Conservation (phyloP, 1,140 invertebrate genomes). For the Magallana ariakensis region DNA sequence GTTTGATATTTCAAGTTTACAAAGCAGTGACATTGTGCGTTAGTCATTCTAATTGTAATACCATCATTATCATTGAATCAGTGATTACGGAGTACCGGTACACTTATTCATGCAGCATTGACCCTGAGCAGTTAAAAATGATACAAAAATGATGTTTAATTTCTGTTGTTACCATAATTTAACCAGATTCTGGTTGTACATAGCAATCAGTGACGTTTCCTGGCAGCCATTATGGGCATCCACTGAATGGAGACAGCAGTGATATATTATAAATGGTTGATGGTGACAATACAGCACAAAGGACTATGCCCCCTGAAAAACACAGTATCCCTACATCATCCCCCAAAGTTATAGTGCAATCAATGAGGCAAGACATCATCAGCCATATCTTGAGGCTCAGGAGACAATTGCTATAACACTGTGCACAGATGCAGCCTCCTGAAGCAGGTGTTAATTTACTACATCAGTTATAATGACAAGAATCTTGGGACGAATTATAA, state of each 20-base stretch:
- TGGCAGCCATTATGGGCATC: not conserved
- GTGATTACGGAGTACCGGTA: not conserved
- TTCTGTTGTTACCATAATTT: conserved; percentile 12
- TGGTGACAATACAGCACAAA: not conserved
- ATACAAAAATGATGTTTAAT: conserved; percentile 4
- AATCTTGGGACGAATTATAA: no score
- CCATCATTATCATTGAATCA: conserved; percentile 16
- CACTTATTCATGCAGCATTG: conserved; percentile 28
- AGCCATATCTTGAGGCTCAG: not conserved
- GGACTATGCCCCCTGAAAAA: not conserved
- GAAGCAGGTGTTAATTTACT: conserved; percentile 18
- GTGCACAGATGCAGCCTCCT: not conserved
- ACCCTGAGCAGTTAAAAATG: conserved; percentile 30
- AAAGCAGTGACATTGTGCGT: conserved; percentile 13
- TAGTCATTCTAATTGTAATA: conserved; percentile 33
- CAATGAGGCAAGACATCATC: not conserved
- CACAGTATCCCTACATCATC: not conserved
- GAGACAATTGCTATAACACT: not conserved
- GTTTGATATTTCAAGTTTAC: not conserved
- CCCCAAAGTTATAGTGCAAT: not conserved
- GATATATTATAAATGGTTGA: not conserved
- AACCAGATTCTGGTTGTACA: conserved; percentile 13
- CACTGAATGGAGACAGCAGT: not conserved
- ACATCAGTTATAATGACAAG: not conserved
- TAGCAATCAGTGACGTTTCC: not conserved